Percentiles rank a stretch among this genome's conserved stretches.
Evolutionary conservation across 2,797 vertebrate genomes (phyloP).

Genomic region (Phataginus tricuspis): DNA sequence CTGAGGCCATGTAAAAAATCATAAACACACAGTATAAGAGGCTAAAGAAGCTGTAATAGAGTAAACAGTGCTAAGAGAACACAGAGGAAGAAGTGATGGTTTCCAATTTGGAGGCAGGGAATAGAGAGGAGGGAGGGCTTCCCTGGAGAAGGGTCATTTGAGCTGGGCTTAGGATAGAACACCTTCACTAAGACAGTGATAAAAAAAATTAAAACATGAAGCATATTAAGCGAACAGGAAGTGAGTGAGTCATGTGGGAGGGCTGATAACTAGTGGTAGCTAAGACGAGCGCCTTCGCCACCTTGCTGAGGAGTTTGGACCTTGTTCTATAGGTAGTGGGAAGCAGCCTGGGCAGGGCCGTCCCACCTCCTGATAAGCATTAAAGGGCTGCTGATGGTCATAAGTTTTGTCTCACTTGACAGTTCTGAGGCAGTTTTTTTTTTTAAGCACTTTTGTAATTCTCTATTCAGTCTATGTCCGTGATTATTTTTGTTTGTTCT

Average conservation of each 20-base stretch:
- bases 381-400: neutral
- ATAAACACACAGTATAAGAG: neutral
- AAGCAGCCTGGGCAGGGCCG: neutral
- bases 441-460: neutral
- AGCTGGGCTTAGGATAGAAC: neutral
- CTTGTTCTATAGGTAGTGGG: neutral
- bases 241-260: neutral
- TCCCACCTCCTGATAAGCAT: neutral
- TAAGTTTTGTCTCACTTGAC: neutral
- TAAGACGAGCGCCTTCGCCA: slow-evolving; percentile 33
- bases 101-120: neutral
- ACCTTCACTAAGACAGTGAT: neutral
- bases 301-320: slow-evolving; percentile 24
- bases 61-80: neutral
- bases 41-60: neutral
- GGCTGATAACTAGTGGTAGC: neutral
- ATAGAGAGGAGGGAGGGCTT: neutral
- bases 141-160: neutral
- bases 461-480: neutral
- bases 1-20: neutral
- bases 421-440: neutral
- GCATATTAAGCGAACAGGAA: neutral
- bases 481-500: slow-evolving; percentile 34
- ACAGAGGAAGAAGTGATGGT: neutral
- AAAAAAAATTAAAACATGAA: neutral